Conservation (phyloP, 2,113 vertebrate species). For the Ailurus styani region DNA sequence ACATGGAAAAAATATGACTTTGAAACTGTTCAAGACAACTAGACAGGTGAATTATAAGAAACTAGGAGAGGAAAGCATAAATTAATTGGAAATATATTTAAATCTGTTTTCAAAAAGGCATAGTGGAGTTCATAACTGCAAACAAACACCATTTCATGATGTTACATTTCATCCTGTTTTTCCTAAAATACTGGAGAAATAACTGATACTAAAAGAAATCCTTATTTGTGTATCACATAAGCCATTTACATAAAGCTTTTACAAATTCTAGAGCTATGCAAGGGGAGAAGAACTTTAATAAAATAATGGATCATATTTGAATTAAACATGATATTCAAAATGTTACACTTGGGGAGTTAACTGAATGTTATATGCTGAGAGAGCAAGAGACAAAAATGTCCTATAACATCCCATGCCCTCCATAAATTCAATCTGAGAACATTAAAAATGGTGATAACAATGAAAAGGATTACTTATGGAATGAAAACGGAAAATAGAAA, state of each 20-base stretch:
- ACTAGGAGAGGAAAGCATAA: background rate
- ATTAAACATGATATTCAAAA: constrained; percentile 75
- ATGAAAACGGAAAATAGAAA: constrained; percentile 55
- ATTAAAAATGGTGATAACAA: background rate
- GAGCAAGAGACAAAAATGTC: constrained; percentile 27
- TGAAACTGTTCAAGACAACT: background rate
- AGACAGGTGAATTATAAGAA: background rate
- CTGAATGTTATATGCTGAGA: constrained; percentile 25
- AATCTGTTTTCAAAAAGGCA: constrained; percentile 34
- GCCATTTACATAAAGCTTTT: constrained; percentile 62
- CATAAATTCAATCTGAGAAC: constrained; percentile 46
- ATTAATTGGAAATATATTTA: background rate
- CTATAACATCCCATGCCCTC: background rate
- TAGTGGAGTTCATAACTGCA: background rate
- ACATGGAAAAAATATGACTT: background rate
- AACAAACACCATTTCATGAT: constrained; percentile 55
- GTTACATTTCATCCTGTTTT: constrained; percentile 35
- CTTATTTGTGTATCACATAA: constrained; percentile 12
- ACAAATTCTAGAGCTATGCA: constrained; percentile 50
- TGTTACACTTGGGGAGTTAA: constrained; percentile 52
- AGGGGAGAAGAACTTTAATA: constrained; percentile 61
- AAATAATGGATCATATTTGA: constrained; percentile 68
- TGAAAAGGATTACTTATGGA: constrained; percentile 55
- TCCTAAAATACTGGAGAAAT: constrained; percentile 27
- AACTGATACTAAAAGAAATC: constrained; percentile 45